Percentiles rank a stretch among this genome's conserved stretches.
Evolutionary conservation across 2,113 vertebrate species (phyloP).

Genomic region (Isurus oxyrinchus): DNA sequence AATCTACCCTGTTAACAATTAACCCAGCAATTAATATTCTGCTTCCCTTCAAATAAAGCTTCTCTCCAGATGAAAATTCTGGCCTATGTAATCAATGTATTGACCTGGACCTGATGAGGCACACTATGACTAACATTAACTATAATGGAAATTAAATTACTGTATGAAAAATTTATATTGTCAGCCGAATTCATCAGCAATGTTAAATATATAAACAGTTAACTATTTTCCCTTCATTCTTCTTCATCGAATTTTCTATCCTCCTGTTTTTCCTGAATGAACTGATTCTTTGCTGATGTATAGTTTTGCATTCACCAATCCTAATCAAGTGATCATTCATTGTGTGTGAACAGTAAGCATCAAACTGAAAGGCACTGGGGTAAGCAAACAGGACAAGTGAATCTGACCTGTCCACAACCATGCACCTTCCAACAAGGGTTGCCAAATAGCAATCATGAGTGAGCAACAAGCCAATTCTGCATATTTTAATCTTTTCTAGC

Average conservation of each 20-base stretch:
- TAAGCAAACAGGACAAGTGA: background rate
- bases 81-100: background rate
- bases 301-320: background rate
- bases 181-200: background rate
- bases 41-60: background rate
- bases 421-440: background rate
- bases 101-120: background rate
- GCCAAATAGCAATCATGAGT: background rate
- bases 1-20: background rate
- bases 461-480: background rate
- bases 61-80: background rate
- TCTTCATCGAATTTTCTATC: background rate
- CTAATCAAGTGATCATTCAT: background rate
- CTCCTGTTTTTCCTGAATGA: background rate
- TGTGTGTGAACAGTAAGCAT: background rate
- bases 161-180: background rate
- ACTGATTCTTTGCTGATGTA: background rate
- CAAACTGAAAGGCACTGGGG: background rate
- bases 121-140: background rate
- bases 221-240: background rate
- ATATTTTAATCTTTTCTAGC: background rate
- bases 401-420: background rate
- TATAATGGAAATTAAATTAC: conserved; percentile 4
- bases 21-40: background rate
- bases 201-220: background rate